Base-by-base conservation (phyloP, 2,888 invertebrate genomes). In the Osedax fenrisi region DNA sequence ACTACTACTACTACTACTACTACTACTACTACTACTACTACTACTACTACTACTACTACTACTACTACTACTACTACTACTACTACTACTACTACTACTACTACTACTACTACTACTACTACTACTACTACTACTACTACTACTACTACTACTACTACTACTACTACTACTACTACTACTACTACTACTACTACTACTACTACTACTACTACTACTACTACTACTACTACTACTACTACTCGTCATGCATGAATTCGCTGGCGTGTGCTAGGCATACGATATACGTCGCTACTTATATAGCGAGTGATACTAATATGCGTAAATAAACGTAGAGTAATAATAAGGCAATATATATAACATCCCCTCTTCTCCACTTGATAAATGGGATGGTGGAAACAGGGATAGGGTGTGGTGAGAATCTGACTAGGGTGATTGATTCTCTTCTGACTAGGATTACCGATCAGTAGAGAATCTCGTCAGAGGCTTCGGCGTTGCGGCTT, bases 71-170 rank as follows among this genome's bases (percentile, higher is more conserved):
- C 67, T 76, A 72, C 62, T 71, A 73, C 73, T 26, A 71, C 73
- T 73, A 73, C 73, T 73, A 73, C 73, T 73, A 73, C 73, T 73
- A 73, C 73, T 71, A 73, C 73, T 73, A 73, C 73, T 73, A 73
- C 73, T 73, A 73, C 73, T 73, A 73, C 73, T 73, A 73, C 77
- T 76, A 75, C 75, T 75, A 75, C 75, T 76, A 75, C 75, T 75
- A 71, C 69, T 75, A 75, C 76, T 75, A 76, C 75, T 75, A 76
- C 76, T 75, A 76, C 76, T 75, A 76, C 75, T 75, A 68, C 76
- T 76, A 76, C 76, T 75, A 76, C 76, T 75, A 76, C 76, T 76
- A 76, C 76, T 76, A 76, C 76, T 75, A 76, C 76, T 75, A 76
- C 75, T 75, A 76, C 76, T 59, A 76, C 76, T 75, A 75, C 75